Percentiles rank a stretch among this genome's conserved stretches.
Conservation (phyloP, 2,113 vertebrate genomes). For the Sinocyclocheilus grahami region DNA sequence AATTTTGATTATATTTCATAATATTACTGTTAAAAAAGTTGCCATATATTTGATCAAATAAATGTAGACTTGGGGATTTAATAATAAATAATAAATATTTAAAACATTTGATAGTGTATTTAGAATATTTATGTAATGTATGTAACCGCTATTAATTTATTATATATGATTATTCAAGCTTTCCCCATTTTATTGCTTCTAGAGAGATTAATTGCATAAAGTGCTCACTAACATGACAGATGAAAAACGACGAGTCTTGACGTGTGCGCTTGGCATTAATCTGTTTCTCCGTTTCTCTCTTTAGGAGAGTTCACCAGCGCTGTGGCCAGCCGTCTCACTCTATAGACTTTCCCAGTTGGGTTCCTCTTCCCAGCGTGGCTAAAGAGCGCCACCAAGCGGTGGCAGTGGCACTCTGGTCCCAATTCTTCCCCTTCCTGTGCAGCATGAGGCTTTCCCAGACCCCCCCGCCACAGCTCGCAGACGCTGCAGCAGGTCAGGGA, state of each 20-base stretch:
- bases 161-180: neutral
- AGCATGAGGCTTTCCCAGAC: slow-evolving; percentile 86
- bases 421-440: slow-evolving; percentile 91
- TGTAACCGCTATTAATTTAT: neutral
- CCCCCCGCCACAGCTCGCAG: slow-evolving; percentile 84
- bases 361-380: slow-evolving; percentile 72
- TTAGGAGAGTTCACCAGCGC: slow-evolving; percentile 81
- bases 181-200: neutral
- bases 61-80: neutral
- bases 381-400: slow-evolving; percentile 96
- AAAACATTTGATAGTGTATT: neutral
- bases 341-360: slow-evolving; percentile 60
- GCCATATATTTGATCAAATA: neutral
- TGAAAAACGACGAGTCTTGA: slow-evolving; percentile 40
- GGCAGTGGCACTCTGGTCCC: slow-evolving; percentile 85
- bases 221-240: slow-evolving; percentile 47
- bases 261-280: slow-evolving; percentile 8
- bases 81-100: no score
- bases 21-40: neutral
- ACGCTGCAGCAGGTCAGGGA: slow-evolving; percentile 90
- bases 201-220: neutral
- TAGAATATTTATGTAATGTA: neutral
- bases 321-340: slow-evolving; percentile 71
- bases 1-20: neutral
- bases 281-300: slow-evolving; percentile 7